Conservation (phyloP, 2,113 vertebrate species). For the Phrynosoma blainvillii region DNA sequence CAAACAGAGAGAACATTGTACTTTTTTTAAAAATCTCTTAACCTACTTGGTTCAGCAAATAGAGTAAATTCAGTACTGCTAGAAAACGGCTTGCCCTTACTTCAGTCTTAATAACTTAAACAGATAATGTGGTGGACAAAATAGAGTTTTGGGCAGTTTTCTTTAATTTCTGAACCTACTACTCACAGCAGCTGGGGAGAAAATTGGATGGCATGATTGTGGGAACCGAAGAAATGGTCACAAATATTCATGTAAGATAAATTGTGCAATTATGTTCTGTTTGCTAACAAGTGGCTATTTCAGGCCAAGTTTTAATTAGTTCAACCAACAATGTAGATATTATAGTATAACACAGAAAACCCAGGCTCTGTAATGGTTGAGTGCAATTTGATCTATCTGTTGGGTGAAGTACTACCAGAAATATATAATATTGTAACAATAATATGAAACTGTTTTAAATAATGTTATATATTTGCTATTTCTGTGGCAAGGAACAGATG, state of each 20-base stretch:
- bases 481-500: neutral
- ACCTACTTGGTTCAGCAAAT: too few species aligned
- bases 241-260: neutral
- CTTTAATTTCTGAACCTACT: neutral
- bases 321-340: neutral
- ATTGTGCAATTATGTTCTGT: neutral
- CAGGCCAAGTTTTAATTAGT: neutral
- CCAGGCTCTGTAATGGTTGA: neutral
- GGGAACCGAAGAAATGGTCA: neutral
- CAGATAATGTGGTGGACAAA: too few species aligned
- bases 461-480: neutral
- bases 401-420: neutral
- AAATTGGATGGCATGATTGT: neutral
- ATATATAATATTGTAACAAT: neutral
- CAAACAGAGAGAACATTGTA: too few species aligned
- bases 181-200: neutral
- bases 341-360: neutral
- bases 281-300: neutral
- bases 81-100: too few species aligned
- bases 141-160: neutral
- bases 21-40: too few species aligned
- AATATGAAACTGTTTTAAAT: neutral
- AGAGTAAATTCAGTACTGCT: too few species aligned
- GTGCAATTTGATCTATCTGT: neutral
- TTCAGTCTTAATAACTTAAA: too few species aligned